Evolutionary conservation across 1,140 invertebrate genomes (phyloP).

Genomic region (Rhizoglyphus robini): DNA sequence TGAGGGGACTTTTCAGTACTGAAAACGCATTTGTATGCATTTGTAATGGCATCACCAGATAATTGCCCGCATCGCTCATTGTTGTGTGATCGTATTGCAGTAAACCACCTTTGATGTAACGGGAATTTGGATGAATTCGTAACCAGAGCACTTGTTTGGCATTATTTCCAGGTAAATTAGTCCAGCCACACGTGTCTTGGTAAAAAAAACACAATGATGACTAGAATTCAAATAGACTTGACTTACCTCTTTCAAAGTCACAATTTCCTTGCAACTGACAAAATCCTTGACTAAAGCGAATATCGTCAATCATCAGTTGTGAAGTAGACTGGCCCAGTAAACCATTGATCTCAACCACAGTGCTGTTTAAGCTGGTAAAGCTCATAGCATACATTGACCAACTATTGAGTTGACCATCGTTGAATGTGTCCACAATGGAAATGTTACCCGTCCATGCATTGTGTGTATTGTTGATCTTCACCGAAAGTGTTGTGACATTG

Average conservation of each 20-base stretch:
- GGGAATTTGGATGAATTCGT: neutral
- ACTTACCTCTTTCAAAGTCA: conserved; percentile 23
- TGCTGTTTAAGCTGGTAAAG: neutral
- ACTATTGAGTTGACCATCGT: neutral
- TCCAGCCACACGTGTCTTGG: conserved; percentile 24
- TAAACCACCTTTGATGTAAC: too few relatives aligned
- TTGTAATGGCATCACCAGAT: neutral
- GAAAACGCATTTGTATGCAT: neutral
- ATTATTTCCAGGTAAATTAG: neutral
- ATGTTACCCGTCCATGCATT: neutral
- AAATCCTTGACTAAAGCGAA: neutral
- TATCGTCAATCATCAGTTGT: neutral
- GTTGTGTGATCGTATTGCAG: neutral
- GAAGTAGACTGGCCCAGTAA: neutral
- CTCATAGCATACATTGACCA: neutral
- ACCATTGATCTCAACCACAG: neutral
- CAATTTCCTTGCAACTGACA: conserved; percentile 22
- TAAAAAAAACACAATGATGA: neutral
- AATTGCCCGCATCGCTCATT: neutral
- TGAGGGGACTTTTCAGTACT: neutral
- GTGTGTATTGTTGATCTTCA: neutral
- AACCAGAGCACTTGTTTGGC: neutral
- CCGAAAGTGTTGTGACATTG: neutral
- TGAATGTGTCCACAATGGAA: neutral
- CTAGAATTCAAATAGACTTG: neutral